Evolutionary conservation across 2,797 vertebrate genomes (phyloP).

Genomic region (Bucorvus abyssinicus): DNA sequence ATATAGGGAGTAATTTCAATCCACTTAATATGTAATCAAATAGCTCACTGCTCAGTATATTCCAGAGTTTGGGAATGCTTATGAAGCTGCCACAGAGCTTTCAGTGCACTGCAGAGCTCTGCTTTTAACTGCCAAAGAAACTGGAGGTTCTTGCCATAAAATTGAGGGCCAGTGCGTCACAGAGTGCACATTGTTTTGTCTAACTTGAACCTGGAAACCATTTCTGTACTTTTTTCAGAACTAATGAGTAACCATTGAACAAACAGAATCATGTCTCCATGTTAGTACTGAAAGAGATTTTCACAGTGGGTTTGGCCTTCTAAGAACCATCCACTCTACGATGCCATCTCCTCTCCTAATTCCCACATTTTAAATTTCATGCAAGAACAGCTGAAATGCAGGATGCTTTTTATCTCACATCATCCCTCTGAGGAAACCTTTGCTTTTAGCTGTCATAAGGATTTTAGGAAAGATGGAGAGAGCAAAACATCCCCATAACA

Average conservation of each 20-base stretch:
- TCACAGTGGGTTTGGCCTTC: background rate
- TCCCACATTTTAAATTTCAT: background rate
- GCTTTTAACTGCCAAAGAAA: constrained; percentile 24
- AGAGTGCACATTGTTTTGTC: background rate
- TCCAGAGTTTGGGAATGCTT: background rate
- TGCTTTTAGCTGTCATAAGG: background rate
- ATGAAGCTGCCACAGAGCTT: constrained; percentile 29
- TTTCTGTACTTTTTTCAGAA: background rate
- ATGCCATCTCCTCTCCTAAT: background rate
- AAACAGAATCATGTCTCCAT: background rate
- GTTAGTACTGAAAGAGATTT: background rate
- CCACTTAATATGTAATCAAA: constrained; percentile 15
- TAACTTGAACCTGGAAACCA: constrained; percentile 26
- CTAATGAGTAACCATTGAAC: background rate
- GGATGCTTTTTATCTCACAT: background rate
- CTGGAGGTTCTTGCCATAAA: constrained; percentile 6
- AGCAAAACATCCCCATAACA: background rate
- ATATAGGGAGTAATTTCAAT: constrained; percentile 15
- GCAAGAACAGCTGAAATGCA: background rate
- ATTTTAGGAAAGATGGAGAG: background rate
- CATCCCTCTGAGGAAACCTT: background rate
- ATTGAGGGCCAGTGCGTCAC: constrained; percentile 2
- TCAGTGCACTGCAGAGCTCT: background rate
- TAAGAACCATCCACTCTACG: background rate
- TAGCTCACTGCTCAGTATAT: background rate